Base-by-base conservation (phyloP, 2,113 vertebrate genomes). In the Romanogobio albipinnatus region DNA sequence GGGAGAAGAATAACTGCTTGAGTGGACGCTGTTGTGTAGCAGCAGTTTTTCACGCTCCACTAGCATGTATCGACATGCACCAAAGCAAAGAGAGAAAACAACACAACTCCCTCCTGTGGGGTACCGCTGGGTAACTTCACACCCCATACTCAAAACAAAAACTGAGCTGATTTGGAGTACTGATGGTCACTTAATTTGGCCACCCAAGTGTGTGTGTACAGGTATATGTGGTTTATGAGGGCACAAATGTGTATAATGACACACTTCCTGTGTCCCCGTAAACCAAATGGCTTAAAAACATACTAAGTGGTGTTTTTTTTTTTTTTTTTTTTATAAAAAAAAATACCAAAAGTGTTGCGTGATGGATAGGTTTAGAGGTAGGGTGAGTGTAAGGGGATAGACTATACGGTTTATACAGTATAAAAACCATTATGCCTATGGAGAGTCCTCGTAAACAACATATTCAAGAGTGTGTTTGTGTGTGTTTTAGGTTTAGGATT, bases 41-140 rank as follows among this genome's bases (percentile, higher is more conserved):
- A 51, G 70, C 1, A 15, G 29, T 17, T 80, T 81, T 87, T 62
- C 58, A 87, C 24, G 86, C 82, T 84, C 53, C 68, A 47, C 70
- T 87, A 78, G 68, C 76, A 36, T 51, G 68, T 56, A 84, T 84
- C 82, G 71, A 81, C 86, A 53, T 68, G 58, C 64, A 86, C 45
- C 78, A 62, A 7, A 74, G 76, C 33, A 78, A 53, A 76, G 47
- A 77, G 66, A 58, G 70, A 87, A 84, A 81, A 76, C 82, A 81
- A 64, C 82, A 66, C 76, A 47, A 29, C 76, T 73, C 76, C 82
- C 76, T 75, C 64, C 82, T 84, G 86, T 58, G 64, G 56, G 36
- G 36, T 47, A 77, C 85, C 19, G 81, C 62, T 45, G 81, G 47
- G 51, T 59, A 77, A 77, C 79, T 86, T 77, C 70, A 59, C 80